Base-by-base conservation (phyloP, 2,113 vertebrate species). In the Xyliphius kryptos region DNA sequence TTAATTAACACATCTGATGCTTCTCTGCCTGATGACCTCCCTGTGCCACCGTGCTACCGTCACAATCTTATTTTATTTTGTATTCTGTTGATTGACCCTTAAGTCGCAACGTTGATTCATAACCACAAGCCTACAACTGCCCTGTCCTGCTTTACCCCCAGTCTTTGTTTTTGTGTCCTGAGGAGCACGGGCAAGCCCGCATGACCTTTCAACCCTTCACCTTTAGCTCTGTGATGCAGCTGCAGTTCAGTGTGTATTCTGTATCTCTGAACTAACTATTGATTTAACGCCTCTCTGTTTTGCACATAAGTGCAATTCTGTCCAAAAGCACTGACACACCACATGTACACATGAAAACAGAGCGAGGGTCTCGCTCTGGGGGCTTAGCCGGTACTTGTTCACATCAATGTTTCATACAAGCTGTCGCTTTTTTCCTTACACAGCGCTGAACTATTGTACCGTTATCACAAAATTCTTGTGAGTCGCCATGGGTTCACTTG, bases 261-360 rank as follows among this genome's bases (percentile, higher is more conserved):
- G 5, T 1, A 14, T 52, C 26, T 66, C 20, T 51, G 6, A 12
- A 20, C 46, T 55, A 40, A 63, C n/a, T 47, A 71, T 66, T 38
- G 63, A 67, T 72, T 59, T 38, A 14, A 26, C 43, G 50, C 3
- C 49, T 66, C 21, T 51, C 54, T 61, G 57, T 20, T 62, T 57
- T 52, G 47, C 40, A 19, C 11, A 16, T 32, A 36, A 47, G 63
- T 40, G 32, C 7, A 62, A 15, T 62, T 51, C 53, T 61, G 55
- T 62, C 19, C 36, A 32, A 13, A 32, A 9, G 26, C 14, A 40
- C 51, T 55, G 14, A 49, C 16, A 36, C 40, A 38, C 57, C 32
- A 15, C 56, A 37, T n/a, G 13, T 41, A 63, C 32, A 55, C 14
- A 20, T 36, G 37, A 10, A 58, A 11, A 56, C 16, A 36, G 10